Evolutionary conservation across 2,888 invertebrate species (phyloP).

Genomic region (Plusia festucae): DNA sequence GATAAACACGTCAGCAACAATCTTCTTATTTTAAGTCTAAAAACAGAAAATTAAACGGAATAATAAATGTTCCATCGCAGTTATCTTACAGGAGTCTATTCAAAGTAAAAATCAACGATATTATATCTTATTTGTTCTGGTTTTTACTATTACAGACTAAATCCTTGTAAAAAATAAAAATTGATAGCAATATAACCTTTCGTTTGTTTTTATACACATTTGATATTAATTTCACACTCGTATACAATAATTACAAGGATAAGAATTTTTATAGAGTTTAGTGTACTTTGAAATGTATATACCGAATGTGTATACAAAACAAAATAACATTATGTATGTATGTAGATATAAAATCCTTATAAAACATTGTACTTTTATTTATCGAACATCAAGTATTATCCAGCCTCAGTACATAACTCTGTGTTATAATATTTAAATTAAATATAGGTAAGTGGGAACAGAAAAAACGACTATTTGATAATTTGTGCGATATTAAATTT

Average conservation of each 20-base stretch:
- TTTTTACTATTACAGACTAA: conserved; percentile 48
- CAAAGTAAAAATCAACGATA: conserved; percentile 44
- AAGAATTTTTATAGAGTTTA: conserved; percentile 32
- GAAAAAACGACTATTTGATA: conserved; percentile 27
- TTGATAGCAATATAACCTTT: conserved; percentile 44
- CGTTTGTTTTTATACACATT: conserved; percentile 43
- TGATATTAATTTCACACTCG: conserved; percentile 33
- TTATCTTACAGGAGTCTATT: conserved; percentile 53
- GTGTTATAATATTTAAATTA: conserved; percentile 35
- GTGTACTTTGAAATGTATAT: conserved; percentile 19
- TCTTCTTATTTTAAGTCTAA: conserved; percentile 6
- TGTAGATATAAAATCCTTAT: conserved; percentile 53
- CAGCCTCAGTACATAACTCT: conserved; percentile 37
- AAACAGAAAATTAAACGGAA: conserved; percentile 37
- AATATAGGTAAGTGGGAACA: conserved; percentile 35
- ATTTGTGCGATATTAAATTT: conserved; percentile 48
- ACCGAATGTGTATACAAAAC: conserved; percentile 55
- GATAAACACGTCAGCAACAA: conserved; percentile 47
- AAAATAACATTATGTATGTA: conserved; percentile 33
- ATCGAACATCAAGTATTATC: conserved; percentile 40
- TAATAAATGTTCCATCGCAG: conserved; percentile 56
- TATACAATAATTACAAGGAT: conserved; percentile 41
- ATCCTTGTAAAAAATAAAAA: conserved; percentile 53
- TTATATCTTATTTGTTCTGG: conserved; percentile 45
- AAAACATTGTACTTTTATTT: conserved; percentile 59